These are phyloP conservation scores for Temnothorax rugatulus DNA, from an alignment of 2,888 invertebrate species.

Conservation along the genomic window DNA sequence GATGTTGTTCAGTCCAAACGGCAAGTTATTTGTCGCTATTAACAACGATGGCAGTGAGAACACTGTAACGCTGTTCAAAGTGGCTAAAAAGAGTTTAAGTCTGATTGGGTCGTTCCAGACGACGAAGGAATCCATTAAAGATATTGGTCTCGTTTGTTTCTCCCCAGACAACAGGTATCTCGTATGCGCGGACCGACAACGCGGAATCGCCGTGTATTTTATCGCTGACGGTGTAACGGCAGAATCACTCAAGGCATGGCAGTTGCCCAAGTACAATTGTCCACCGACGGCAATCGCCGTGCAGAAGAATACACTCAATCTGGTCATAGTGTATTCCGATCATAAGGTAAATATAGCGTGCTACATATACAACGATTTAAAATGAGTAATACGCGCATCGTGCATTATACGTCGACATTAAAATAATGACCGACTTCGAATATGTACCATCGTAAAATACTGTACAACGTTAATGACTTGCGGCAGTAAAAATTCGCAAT, in stretches of 20 bases:
- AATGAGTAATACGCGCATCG: neutral
- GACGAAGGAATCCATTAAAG: constrained; percentile 74
- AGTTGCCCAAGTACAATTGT: constrained; percentile 91
- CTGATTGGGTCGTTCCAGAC: constrained; percentile 77
- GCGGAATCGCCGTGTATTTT: constrained; percentile 90
- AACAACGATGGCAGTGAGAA: constrained; percentile 75
- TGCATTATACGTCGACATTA: neutral
- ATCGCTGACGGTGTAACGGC: constrained; percentile 75
- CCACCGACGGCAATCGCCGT: constrained; percentile 92
- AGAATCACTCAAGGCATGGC: constrained; percentile 84
- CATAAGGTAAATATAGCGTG: constrained; percentile 88
- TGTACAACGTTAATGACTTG: constrained; percentile 17
- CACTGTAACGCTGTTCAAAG: constrained; percentile 77
- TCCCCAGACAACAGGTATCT: constrained; percentile 88
- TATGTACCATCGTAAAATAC: constrained; percentile 11
- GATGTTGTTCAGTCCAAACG: constrained; percentile 82
- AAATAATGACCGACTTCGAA: constrained; percentile 13
- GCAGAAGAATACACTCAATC: constrained; percentile 87
- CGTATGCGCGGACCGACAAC: constrained; percentile 89
- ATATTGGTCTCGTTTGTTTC: constrained; percentile 78
- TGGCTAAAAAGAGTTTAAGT: constrained; percentile 78
- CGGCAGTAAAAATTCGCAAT: constrained; percentile 17
- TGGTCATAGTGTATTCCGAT: constrained; percentile 93
- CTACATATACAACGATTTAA: constrained; percentile 9
- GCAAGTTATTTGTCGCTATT: constrained; percentile 80